These are phyloP conservation scores for Drosophila nebulosa DNA, from an alignment of 1,140 invertebrate species.

Conservation along the genomic window DNA sequence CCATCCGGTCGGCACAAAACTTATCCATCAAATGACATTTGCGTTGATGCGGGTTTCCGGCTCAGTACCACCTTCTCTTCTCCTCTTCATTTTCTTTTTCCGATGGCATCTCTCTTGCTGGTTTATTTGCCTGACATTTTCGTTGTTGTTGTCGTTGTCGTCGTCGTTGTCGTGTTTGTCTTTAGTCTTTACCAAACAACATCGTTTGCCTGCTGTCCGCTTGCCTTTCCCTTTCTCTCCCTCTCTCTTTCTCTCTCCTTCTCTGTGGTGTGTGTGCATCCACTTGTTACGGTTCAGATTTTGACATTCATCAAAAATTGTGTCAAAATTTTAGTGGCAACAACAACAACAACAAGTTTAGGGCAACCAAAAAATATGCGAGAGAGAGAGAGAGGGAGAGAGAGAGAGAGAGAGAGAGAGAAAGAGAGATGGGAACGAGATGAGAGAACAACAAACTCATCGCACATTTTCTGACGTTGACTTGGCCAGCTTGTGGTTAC, in stretches of 20 bases:
- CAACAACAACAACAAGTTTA: constrained; percentile 11
- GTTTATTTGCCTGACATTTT: constrained; percentile 4
- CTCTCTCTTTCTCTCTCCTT: not conserved
- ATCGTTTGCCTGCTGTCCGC: not conserved
- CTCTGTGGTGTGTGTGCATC: constrained; percentile 6
- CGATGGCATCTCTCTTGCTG: not conserved
- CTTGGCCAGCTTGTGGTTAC: not conserved
- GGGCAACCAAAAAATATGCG: not conserved
- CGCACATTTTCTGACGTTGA: too few species aligned
- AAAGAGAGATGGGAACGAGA: not conserved
- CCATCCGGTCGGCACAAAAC: constrained; percentile 49
- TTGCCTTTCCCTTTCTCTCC: constrained; percentile 1
- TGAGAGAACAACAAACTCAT: too few species aligned
- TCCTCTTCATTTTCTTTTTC: not conserved
- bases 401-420: not conserved
- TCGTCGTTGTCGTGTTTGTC: constrained; percentile 41
- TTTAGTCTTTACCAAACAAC: constrained; percentile 29
- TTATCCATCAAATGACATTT: constrained; percentile 77
- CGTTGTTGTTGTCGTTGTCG: not conserved
- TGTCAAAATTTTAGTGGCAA: constrained; percentile 64
- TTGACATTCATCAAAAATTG: constrained; percentile 73
- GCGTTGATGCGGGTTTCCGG: constrained; percentile 69
- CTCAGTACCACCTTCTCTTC: constrained; percentile 9
- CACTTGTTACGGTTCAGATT: constrained; percentile 66
- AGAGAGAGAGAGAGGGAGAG: not conserved